Conservation (phyloP, 2,888 invertebrate genomes). For the Cryptocephalus primarius region DNA sequence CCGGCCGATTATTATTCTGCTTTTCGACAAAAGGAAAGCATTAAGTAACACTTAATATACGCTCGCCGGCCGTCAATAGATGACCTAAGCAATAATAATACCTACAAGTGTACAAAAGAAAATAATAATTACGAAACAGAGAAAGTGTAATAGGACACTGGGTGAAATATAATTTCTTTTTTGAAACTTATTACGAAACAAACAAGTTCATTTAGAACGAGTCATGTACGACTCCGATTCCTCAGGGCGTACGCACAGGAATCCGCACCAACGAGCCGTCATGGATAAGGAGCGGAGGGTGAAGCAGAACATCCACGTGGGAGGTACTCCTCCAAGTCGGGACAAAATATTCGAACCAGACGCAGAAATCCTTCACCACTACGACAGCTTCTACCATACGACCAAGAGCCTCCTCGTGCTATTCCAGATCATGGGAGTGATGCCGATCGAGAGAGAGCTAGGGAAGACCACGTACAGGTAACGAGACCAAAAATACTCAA, state of each 20-base stretch:
- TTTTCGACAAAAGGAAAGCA: too few relatives aligned
- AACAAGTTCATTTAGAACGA: too few relatives aligned
- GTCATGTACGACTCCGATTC: too few relatives aligned
- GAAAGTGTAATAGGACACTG: too few relatives aligned
- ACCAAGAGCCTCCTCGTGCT: slow-evolving; percentile 59
- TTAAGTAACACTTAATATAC: too few relatives aligned
- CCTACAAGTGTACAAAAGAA: too few relatives aligned
- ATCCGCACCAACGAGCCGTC: slow-evolving; percentile 22
- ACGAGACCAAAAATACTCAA: background rate
- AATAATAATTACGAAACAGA: too few relatives aligned
- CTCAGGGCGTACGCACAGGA: slow-evolving; percentile 5
- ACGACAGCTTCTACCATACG: slow-evolving; percentile 59
- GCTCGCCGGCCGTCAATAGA: too few relatives aligned
- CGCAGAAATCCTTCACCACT: slow-evolving; percentile 48
- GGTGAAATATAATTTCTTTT: too few relatives aligned
- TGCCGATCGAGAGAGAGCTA: slow-evolving; percentile 59
- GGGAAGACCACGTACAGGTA: slow-evolving; percentile 36
- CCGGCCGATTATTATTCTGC: slow-evolving; percentile 1
- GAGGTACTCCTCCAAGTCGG: slow-evolving; percentile 12
- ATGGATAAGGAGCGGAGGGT: background rate
- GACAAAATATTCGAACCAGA: slow-evolving; percentile 24
- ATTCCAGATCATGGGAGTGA: slow-evolving; percentile 66
- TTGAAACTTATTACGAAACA: too few relatives aligned
- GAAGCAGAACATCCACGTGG: too few relatives aligned
- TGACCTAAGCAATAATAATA: too few relatives aligned